phyloP scores from a whole-genome alignment of 2,113 vertebrate species.

The Pyrgilauda ruficollis region DNA sequence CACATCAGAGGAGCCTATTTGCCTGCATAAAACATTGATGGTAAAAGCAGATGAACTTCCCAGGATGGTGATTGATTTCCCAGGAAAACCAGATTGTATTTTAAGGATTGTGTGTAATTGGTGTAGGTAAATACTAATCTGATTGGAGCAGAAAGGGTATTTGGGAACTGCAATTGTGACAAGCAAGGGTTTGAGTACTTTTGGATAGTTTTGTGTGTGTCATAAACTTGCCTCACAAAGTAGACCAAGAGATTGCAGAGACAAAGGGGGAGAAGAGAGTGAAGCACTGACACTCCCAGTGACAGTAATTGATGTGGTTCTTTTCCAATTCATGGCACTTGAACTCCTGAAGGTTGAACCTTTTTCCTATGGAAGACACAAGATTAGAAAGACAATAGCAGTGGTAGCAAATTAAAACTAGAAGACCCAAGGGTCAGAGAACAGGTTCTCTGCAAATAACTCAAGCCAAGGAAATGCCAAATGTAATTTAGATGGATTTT shows the following conservation, averaged over 20 bases:
- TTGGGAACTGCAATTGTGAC: background rate
- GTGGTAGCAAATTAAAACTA: background rate
- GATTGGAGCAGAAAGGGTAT: background rate
- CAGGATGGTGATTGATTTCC: background rate
- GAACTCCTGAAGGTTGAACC: background rate
- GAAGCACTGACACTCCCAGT: background rate
- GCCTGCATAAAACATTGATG: background rate
- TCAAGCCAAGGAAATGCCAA: background rate
- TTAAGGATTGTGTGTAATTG: background rate
- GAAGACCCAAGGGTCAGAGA: background rate
- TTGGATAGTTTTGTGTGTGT: background rate
- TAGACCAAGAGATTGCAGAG: background rate
- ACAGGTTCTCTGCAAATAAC: background rate
- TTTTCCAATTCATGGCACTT: background rate
- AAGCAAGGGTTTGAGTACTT: background rate
- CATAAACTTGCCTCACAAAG: background rate
- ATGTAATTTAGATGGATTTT: background rate
- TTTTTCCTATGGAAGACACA: background rate
- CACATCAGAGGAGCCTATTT: background rate
- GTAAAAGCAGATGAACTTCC: background rate
- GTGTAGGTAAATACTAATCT: background rate
- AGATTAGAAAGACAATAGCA: background rate
- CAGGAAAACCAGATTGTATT: background rate
- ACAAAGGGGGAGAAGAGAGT: background rate
- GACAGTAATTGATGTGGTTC: background rate